These are phyloP conservation scores for Papilio helenus DNA, from an alignment of 1,140 invertebrate genomes.

Conservation along the genomic window DNA sequence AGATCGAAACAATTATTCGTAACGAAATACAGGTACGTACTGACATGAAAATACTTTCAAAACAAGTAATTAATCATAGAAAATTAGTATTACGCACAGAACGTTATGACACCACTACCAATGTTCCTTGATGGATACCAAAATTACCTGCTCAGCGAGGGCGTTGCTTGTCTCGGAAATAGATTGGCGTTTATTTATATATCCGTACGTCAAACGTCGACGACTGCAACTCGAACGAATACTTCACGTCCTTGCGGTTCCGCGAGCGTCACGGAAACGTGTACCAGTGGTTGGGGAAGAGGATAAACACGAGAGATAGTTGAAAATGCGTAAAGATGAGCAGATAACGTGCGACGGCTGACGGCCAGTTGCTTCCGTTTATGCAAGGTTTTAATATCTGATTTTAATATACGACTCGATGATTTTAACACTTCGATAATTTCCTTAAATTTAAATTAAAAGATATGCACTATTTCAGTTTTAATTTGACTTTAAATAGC, in stretches of 20 bases:
- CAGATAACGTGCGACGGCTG: slow-evolving; percentile 24
- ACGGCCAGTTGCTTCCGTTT: slow-evolving; percentile 31
- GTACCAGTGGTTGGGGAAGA: slow-evolving; percentile 33
- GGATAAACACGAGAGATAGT: slow-evolving; percentile 24
- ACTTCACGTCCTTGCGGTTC: slow-evolving; percentile 29
- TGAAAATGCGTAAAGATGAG: slow-evolving; percentile 36
- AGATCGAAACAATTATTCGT: neutral
- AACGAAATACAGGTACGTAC: neutral
- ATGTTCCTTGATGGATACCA: slow-evolving; percentile 33
- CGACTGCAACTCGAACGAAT: slow-evolving; percentile 35
- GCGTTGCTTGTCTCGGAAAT: slow-evolving; percentile 38
- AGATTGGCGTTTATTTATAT: slow-evolving; percentile 39
- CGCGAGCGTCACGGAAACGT: slow-evolving; percentile 36
- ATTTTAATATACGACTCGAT: slow-evolving; percentile 5
- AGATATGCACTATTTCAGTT: neutral
- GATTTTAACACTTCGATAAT: slow-evolving; percentile 19
- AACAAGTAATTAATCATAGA: neutral
- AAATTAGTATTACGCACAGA: slow-evolving; percentile 24
- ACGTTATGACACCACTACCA: slow-evolving; percentile 29
- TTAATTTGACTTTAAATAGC: slow-evolving; percentile 18
- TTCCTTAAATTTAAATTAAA: neutral
- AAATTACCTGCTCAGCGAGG: slow-evolving; percentile 36
- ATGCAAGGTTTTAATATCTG: slow-evolving; percentile 18
- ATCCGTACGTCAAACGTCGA: slow-evolving; percentile 35
- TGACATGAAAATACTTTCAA: neutral